Percentiles rank a stretch among this genome's conserved stretches.
These are phyloP conservation scores for Tympanoctomys barrerae DNA, from an alignment of 2,797 vertebrate genomes.

Conservation along the genomic window DNA sequence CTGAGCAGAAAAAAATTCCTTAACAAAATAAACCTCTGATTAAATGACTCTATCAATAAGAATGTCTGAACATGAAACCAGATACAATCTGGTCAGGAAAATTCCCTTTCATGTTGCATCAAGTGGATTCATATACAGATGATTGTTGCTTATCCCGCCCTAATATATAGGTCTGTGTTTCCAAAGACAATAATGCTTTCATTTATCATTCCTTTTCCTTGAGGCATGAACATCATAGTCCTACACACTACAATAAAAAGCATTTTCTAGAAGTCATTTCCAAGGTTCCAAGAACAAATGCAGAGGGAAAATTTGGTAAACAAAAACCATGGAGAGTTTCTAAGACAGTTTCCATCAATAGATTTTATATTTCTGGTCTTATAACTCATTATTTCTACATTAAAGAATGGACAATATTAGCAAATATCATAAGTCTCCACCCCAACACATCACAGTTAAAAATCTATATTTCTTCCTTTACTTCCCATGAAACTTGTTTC, in stretches of 20 bases:
- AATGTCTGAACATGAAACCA: conserved; percentile 77
- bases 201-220: conserved; percentile 42
- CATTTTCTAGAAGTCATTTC: conserved; percentile 59
- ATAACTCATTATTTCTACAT: not conserved
- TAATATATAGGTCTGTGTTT: conserved; percentile 57
- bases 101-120: conserved; percentile 77
- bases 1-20: conserved; percentile 35
- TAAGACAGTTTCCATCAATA: not conserved
- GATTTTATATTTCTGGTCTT: not conserved
- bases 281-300: conserved; percentile 61
- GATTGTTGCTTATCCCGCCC: not conserved
- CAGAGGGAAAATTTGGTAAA: not conserved
- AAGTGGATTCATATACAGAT: conserved; percentile 54
- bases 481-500: not conserved
- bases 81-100: conserved; percentile 66
- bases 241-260: conserved; percentile 22
- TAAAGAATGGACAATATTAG: not conserved
- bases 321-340: not conserved
- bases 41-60: conserved; percentile 74
- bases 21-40: conserved; percentile 68
- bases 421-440: not conserved
- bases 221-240: conserved; percentile 35
- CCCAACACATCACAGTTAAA: not conserved
- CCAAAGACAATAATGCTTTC: conserved; percentile 63
- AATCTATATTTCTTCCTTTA: conserved; percentile 5